Conservation (phyloP, 2,888 invertebrate genomes). For the Petrophora chlorosata region DNA sequence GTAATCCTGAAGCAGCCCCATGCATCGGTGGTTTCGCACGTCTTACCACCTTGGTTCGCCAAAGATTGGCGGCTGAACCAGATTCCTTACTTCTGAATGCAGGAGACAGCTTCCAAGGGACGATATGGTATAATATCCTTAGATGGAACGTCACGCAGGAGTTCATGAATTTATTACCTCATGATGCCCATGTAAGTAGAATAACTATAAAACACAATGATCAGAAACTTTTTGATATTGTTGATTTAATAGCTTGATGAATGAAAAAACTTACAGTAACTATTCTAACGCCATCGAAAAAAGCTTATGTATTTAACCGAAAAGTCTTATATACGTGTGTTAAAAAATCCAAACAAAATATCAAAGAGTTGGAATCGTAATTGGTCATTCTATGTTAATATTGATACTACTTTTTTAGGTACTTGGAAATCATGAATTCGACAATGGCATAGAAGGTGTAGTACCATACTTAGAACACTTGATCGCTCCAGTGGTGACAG, state of each 20-base stretch:
- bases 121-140: constrained; percentile 90
- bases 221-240: too few species aligned
- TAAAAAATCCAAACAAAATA: too few species aligned
- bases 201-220: too few species aligned
- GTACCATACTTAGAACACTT: constrained; percentile 87
- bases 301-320: too few species aligned
- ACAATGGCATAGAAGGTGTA: constrained; percentile 88
- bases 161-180: constrained; percentile 90
- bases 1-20: constrained; percentile 68
- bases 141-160: constrained; percentile 89
- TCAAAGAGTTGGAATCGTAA: too few species aligned
- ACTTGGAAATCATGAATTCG: constrained; percentile 94
- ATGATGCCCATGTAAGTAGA: constrained; percentile 89
- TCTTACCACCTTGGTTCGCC: constrained; percentile 81
- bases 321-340: too few species aligned
- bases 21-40: constrained; percentile 90
- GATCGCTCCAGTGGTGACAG: constrained; percentile 87
- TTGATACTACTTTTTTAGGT: constrained; percentile 77
- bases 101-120: constrained; percentile 88
- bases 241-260: too few species aligned
- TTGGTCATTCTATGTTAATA: neutral
- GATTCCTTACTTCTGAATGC: constrained; percentile 85
- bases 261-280: too few species aligned
- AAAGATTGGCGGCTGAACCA: constrained; percentile 80
- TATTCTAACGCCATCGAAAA: too few species aligned